Base-by-base conservation (phyloP, 2,888 invertebrate genomes). In the Tholera decimalis region DNA sequence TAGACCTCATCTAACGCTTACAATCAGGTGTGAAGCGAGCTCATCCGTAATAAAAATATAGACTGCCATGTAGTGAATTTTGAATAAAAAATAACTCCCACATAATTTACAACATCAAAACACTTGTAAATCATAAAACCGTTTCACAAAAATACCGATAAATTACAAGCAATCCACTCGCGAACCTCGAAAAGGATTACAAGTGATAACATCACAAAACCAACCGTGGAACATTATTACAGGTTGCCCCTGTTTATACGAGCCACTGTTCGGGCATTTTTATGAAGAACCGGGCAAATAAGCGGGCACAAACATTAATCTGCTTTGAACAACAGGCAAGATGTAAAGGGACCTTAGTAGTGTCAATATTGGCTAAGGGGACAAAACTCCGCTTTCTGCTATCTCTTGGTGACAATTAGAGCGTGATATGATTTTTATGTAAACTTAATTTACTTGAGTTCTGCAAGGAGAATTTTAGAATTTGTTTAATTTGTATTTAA, bases 201-300 rank as follows among this genome's bases (percentile, higher is more conserved):
- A 72, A 39, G 43, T 83, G 91, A 92, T 92, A 92, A 89, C 87
- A 90, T 88, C 88, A 81, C 83, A 88, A 87, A 89, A 89, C 84
- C 86, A 81, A 84, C 86, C n/a, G 50, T 22, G 77, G 86, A 88
- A 88, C 87, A 88, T 88, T 92, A 92, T 90, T 91, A 89, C 90
- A 89, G 81, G 86, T 75, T 70, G 46, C 81, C 90, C 88, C 84
- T 92, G 89, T 95, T 94, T 93, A 91, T 91, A 84, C 80, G 78
- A 78, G 83, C 87, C 83, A 84, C 89, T 91, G 92, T 93, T 93
- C 90, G 86, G 90, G 90, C 89, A 92, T 95, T 95, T 95, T 95
- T 95, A 95, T 95, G 94, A 95, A 93, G 93, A 91, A 91, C 92
- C 85, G 91, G 88, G 91, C 88, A 95, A 95, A 95, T 93, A 95